Percentiles rank a stretch among this genome's conserved stretches.
Conservation (phyloP, 1,140 invertebrate genomes). For the Tetragnatha versicolor region DNA sequence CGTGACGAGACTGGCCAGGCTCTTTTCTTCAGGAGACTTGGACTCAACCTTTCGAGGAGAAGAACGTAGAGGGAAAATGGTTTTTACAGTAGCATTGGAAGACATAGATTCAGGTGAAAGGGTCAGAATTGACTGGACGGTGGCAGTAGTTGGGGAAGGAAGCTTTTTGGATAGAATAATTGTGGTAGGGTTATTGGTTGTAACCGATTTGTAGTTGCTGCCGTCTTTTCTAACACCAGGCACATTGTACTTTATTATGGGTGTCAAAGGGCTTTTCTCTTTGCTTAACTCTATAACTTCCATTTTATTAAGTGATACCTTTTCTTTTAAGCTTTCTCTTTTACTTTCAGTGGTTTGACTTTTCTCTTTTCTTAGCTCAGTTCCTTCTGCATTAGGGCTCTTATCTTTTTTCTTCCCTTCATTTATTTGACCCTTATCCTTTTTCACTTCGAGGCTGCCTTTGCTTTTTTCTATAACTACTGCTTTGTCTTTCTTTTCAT, state of each 20-base stretch:
- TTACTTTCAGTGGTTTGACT: neutral
- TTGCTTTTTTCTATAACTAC: neutral
- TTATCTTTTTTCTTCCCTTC: neutral
- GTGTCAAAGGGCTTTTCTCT: neutral
- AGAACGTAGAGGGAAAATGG: slow-evolving; percentile 2
- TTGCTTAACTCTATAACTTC: too few species aligned
- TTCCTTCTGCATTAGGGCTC: neutral
- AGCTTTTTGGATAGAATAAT: slow-evolving; percentile 47
- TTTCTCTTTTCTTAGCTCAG: neutral
- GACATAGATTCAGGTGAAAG: slow-evolving; percentile 30
- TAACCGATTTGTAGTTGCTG: slow-evolving; percentile 47
- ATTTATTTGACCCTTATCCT: neutral
- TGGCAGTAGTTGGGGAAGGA: neutral
- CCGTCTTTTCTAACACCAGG: slow-evolving; percentile 26
- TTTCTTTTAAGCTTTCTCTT: too few species aligned
- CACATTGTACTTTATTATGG: slow-evolving; percentile 26
- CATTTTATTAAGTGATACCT: too few species aligned
- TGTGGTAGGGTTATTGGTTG: slow-evolving; percentile 43
- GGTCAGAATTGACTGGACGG: slow-evolving; percentile 38
- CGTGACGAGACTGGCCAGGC: slow-evolving; percentile 26
- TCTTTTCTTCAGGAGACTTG: slow-evolving; percentile 14
- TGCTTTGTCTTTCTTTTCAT: slow-evolving; percentile 11
- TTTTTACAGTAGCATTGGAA: slow-evolving; percentile 16
- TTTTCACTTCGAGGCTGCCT: slow-evolving; percentile 4
- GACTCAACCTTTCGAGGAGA: slow-evolving; percentile 35